Base-by-base conservation (phyloP, 2,113 vertebrate species). In the Piaya cayana region DNA sequence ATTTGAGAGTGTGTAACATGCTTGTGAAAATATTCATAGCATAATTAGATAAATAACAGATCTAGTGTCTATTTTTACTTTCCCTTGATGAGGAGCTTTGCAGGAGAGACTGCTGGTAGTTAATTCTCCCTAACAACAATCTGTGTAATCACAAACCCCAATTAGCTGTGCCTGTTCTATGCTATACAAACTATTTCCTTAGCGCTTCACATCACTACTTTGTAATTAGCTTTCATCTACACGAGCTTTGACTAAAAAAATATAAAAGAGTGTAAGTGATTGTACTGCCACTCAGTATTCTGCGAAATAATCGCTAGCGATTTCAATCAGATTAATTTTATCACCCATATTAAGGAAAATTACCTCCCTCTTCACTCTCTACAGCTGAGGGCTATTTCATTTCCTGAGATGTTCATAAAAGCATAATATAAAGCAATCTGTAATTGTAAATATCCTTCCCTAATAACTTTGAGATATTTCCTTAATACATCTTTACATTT, bases 141-240 rank as follows among this genome's bases (percentile, higher is more conserved):
- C 98, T 98, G 98, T 98, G 99, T 99, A 99, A 99, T 99, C 99
- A 99, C 99, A 99, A 98, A 99, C 98, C 98, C 99, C 99, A 99
- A 99, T 99, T 99, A 99, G 98, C 98, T 97, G 97, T 97, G 98
- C 97, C 98, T 98, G 98, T 98, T 99, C 98, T 97, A 95, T 97
- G 97, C 98, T 98, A 99, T 98, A 98, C 98, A 98, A 98, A 98
- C 98, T 98, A 98, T 98, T 98, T 99, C 98, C 98, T 99, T 98
- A 98, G 98, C 97, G 96, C 97, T 95, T 98, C 98, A 98, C 97
- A 98, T 98, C 98, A 98, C 98, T 98, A 98, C 98, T 97, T 99
- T 98, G 98, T 99, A 99, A 99, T 99, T 99, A 99, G 99, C 99
- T 99, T 99, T 99, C 99, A 99, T 99, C 98, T 98, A 98, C 98